phyloP scores from a whole-genome alignment of 2,113 vertebrate genomes.

The Scolopax mira region DNA sequence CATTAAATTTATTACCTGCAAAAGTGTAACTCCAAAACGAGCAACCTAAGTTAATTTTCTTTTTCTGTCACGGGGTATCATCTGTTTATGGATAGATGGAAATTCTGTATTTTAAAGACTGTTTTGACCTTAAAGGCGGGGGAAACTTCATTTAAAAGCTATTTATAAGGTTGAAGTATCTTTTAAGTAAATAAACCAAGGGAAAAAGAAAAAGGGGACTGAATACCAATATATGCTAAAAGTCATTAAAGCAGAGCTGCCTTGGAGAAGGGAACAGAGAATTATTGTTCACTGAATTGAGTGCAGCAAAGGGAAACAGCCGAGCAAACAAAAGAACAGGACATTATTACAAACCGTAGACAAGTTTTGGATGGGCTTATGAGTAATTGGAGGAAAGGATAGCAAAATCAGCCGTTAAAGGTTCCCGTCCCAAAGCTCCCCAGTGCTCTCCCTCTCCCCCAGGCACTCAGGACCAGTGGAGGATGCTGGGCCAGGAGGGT shows the following conservation, averaged over 20 bases:
- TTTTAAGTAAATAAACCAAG: not conserved
- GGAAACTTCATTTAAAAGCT: not conserved
- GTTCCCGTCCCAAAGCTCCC: not conserved
- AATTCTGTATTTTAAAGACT: not conserved
- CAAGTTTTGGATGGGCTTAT: not conserved
- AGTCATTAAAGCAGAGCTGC: not conserved
- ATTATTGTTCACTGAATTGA: rapidly evolving
- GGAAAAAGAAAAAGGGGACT: not conserved
- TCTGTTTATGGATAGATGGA: not conserved
- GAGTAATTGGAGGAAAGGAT: not conserved
- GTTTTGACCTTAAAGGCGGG: slow-evolving; percentile 33
- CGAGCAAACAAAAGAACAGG: not conserved
- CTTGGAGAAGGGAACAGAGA: not conserved
- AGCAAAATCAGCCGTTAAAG: rapidly evolving
- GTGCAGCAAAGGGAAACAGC: not conserved
- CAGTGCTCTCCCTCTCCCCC: not conserved
- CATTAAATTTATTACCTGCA: not conserved
- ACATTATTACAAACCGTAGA: rapidly evolving
- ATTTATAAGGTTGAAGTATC: not conserved
- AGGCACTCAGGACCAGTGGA: not conserved
- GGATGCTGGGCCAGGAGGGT: not conserved
- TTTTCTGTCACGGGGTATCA: not conserved
- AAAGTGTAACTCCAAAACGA: not conserved
- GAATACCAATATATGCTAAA: not conserved
- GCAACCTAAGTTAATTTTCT: slow-evolving; percentile 4